Percentiles rank a stretch among this genome's conserved stretches.
These are phyloP conservation scores for Drosophila setosimentum DNA, from an alignment of 2,888 invertebrate species.

Conservation along the genomic window DNA sequence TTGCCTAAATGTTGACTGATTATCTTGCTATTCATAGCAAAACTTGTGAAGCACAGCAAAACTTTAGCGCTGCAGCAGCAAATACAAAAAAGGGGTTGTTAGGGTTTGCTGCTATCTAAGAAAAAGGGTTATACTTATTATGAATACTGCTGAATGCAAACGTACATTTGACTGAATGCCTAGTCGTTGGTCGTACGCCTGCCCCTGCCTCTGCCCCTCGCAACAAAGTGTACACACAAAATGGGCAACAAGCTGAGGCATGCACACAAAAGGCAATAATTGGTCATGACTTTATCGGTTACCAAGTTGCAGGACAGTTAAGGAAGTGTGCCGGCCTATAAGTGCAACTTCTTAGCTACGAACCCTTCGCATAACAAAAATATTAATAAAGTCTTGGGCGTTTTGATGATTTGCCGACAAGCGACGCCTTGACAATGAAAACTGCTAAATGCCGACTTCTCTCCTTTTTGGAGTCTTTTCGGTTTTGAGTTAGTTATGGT, in stretches of 20 bases:
- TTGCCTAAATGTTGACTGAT: conserved; percentile 49
- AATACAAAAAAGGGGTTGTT: conserved; percentile 28
- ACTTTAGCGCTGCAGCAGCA: conserved; percentile 50
- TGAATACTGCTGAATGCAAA: conserved; percentile 42
- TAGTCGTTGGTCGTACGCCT: background rate
- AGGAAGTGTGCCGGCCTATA: conserved; percentile 17
- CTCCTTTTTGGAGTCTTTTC: conserved; percentile 21
- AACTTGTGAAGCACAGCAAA: conserved; percentile 61
- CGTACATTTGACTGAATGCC: conserved; percentile 11
- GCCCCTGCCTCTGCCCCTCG: conserved; percentile 6
- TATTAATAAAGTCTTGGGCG: conserved; percentile 71
- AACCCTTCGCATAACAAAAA: conserved; percentile 42
- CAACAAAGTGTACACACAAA: conserved; percentile 52
- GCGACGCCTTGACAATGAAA: conserved; percentile 76
- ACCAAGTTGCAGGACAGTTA: conserved; percentile 47
- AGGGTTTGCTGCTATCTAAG: background rate
- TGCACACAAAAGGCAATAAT: conserved; percentile 70
- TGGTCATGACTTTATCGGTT: conserved; percentile 76
- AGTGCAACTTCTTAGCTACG: conserved; percentile 35
- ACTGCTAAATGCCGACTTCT: conserved; percentile 68
- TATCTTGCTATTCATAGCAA: conserved; percentile 64
- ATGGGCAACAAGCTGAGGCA: conserved; percentile 18
- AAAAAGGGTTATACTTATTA: conserved; percentile 70
- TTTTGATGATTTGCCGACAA: conserved; percentile 75
- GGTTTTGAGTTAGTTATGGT: conserved; percentile 68